Base-by-base conservation (phyloP, 35 echinoderm and acorn worm genomes). In the Holothuria glaberrima region DNA sequence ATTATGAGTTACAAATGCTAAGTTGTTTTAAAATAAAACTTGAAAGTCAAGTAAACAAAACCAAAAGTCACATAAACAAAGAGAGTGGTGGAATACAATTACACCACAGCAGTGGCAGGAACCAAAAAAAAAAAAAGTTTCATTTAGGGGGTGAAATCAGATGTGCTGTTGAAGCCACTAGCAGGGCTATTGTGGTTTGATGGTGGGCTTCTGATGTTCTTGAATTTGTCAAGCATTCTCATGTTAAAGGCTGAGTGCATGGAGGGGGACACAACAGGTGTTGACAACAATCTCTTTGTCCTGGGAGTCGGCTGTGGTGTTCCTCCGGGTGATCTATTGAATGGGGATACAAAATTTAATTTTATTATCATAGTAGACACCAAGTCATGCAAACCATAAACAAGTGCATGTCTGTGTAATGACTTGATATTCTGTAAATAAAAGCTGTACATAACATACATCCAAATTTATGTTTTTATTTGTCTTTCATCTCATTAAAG, bases 211-310 rank as follows among this genome's bases (percentile, higher is more conserved):
- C 89, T 54, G 27, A 88, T 82, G 29, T 94, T 94, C 12, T 89
- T 90, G 62, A 94, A 94, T 48, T 94, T 94, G 12, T 94, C 93
- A 27, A 94, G 69, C 83, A 94, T 91, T 68, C 57, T 46, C 27
- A 54, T 52, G 60, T 94, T 94, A 35, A 94, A 94, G 14, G 86
- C 75, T 21, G 31, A 56, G 89, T 76, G 59, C 32, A 86, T 75
- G 20, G 80, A 58, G 19, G 70, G 74, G 25, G 71, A 58, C 48
- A 18, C 28, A 4, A 24, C 54, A 19, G 68, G 54, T 56, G 88
- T 61, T 19, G 89, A 65, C 72, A 80, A 48, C 56, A 66, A 18
- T 33, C 75, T 46, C 33, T 30, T 90, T 2, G 71, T 90, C 52
- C 73, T 62, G 13, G 71, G 58, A 29, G 59, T 79, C 4, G 38